These are phyloP conservation scores for Ctenicera cuprea DNA, from an alignment of 2,888 invertebrate genomes.

Conservation along the genomic window DNA sequence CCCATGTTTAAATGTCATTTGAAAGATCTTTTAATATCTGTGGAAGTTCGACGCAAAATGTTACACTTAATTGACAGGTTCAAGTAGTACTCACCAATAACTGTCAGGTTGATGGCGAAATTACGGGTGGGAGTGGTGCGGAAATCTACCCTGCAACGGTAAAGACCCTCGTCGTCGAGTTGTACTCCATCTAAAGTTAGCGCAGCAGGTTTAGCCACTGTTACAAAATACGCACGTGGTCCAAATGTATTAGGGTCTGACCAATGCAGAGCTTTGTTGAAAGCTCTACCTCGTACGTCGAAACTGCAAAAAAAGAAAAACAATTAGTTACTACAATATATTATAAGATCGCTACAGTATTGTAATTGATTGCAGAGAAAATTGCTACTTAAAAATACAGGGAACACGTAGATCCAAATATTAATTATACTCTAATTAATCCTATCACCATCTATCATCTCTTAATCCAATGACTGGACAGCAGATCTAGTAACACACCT, in stretches of 20 bases:
- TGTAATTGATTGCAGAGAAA: not conserved
- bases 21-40: constrained; percentile 4
- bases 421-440: constrained; percentile 55
- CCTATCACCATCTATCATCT: constrained; percentile 58
- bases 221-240: constrained; percentile 89
- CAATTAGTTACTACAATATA: constrained; percentile 25
- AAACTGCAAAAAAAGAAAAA: constrained; percentile 78
- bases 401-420: constrained; percentile 10
- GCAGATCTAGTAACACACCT: constrained; percentile 55
- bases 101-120: constrained; percentile 91
- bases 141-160: constrained; percentile 93
- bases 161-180: constrained; percentile 89
- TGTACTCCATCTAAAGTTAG: constrained; percentile 89
- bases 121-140: constrained; percentile 92
- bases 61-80: constrained; percentile 27
- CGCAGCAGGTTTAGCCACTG: constrained; percentile 86
- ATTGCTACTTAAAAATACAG: not conserved
- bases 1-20: constrained; percentile 9
- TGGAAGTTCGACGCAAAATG: not conserved
- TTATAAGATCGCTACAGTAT: not conserved
- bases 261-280: constrained; percentile 89
- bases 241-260: constrained; percentile 90
- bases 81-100: constrained; percentile 84
- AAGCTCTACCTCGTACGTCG: constrained; percentile 88
- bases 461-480: constrained; percentile 58